Base-by-base conservation (phyloP, 2,113 vertebrate genomes). In the Butorides virescens region DNA sequence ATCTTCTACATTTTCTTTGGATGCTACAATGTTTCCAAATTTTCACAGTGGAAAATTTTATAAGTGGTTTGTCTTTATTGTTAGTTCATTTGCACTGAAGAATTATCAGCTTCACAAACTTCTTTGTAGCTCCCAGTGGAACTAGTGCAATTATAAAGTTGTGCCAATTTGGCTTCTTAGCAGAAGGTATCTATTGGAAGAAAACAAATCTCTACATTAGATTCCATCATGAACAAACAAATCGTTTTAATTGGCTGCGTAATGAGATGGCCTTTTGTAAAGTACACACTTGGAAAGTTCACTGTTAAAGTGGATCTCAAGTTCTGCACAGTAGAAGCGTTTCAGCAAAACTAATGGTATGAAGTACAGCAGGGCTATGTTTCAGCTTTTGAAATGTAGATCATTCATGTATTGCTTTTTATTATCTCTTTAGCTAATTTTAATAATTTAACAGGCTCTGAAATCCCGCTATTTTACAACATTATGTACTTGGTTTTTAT, bases 101-200 rank as follows among this genome's bases (percentile, higher is more conserved):
- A 97, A 97, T 95, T 98, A 97, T 91, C 97, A 96, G 91, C 95
- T 95, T 97, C 95, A 97, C 97, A 97, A 98, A 97, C 93, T 97
- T 98, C 97, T 97, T 97, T 98, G 94, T 96, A 91, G 96, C 94
- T 94, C 91, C 83, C 96, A 89, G 79, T 72, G 91, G 96, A 97
- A 96, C 77, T 42, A 93, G 90, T 87, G 96, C 96, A 98, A 98
- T 98, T 98, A 98, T 96, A 98, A 98, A 97, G 95, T 97, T 98
- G 94, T 94, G 95, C 96, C 97, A 97, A 97, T 98, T 98, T 97
- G 95, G 93, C 93, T 97, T 96, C 87, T 98, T 93, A 84, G 94
- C 93, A 96, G 91, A 98, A 98, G 97, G 87, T 93, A 92, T 84
- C 94, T 96, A 92, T 92, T 96, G 91, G 88, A 98, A 97, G 93